Percentiles rank a stretch among this genome's conserved stretches.
Evolutionary conservation across 1,140 invertebrate species (phyloP).

Genomic region (Pentalonia nigronervosa): DNA sequence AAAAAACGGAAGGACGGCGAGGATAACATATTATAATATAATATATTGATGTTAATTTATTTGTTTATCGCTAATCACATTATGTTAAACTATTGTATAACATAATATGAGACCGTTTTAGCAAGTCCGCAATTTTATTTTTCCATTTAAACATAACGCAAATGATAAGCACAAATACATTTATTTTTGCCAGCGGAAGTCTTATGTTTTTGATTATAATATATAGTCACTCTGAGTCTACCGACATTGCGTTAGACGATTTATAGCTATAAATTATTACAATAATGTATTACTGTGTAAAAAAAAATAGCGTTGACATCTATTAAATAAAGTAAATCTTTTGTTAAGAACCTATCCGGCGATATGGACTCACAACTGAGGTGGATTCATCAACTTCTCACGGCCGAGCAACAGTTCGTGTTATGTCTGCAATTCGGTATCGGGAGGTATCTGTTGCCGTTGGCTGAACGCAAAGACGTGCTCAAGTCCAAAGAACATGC

Average conservation of each 20-base stretch:
- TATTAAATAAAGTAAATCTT: neutral
- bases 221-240: neutral
- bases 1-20: neutral
- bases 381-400: constrained; percentile 65
- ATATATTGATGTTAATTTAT: neutral
- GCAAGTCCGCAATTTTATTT: too few relatives aligned
- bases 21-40: neutral
- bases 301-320: neutral
- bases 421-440: constrained; percentile 77
- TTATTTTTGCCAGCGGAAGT: too few relatives aligned
- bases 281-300: neutral
- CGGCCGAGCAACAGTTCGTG: constrained; percentile 78
- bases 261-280: neutral
- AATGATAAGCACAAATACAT: too few relatives aligned
- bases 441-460: constrained; percentile 74
- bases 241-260: neutral
- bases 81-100: neutral
- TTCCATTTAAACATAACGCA: too few relatives aligned
- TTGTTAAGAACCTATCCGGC: constrained; percentile 44
- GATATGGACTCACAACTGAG: constrained; percentile 22
- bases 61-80: neutral
- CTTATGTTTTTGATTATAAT: neutral
- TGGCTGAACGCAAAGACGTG: constrained; percentile 76
- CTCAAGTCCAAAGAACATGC: constrained; percentile 77
- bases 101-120: neutral